Percentiles rank a stretch among this genome's conserved stretches.
Evolutionary conservation across 2,113 vertebrate species (phyloP).

Genomic region (Oryzias curvinotus): DNA sequence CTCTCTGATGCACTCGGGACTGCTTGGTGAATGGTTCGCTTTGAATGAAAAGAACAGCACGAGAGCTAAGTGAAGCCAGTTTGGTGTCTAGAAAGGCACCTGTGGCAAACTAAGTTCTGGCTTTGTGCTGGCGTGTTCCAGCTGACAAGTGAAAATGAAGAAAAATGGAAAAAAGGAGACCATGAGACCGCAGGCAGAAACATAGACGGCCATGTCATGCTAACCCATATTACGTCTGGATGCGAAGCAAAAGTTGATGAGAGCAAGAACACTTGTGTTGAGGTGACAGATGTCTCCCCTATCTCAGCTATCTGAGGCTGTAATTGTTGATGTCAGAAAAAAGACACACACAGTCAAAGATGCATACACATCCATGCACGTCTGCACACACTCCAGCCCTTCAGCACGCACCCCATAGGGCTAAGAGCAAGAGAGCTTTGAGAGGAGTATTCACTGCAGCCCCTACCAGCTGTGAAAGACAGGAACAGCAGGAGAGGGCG

Average conservation of each 20-base stretch:
- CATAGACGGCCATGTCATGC: constrained; percentile 32
- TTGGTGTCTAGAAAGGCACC: constrained; percentile 42
- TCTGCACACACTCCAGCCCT: constrained; percentile 45
- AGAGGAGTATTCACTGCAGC: constrained; percentile 55
- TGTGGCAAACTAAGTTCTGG: constrained; percentile 16
- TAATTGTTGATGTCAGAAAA: constrained; percentile 76
- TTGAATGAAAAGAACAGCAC: constrained; percentile 42
- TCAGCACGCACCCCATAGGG: constrained; percentile 52
- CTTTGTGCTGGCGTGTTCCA: constrained; percentile 25
- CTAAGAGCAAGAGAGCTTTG: constrained; percentile 52
- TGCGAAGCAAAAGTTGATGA: constrained; percentile 38
- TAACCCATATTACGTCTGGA: constrained; percentile 54
- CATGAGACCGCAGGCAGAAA: constrained; percentile 27
- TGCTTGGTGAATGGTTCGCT: constrained; percentile 23
- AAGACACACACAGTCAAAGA: constrained; percentile 16
- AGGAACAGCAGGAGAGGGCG: constrained; percentile 43
- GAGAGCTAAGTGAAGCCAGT: constrained; percentile 27
- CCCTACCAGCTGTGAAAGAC: constrained; percentile 54
- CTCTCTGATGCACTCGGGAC: constrained; percentile 15
- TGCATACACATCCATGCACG: constrained; percentile 20
- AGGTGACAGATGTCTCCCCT: constrained; percentile 71
- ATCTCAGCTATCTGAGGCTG: constrained; percentile 58
- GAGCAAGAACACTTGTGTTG: constrained; percentile 43
- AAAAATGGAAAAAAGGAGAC: constrained; percentile 19
- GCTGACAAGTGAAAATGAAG: constrained; percentile 20